Conservation (phyloP, 2,797 vertebrate genomes). For the Arremon aurantiirostris region DNA sequence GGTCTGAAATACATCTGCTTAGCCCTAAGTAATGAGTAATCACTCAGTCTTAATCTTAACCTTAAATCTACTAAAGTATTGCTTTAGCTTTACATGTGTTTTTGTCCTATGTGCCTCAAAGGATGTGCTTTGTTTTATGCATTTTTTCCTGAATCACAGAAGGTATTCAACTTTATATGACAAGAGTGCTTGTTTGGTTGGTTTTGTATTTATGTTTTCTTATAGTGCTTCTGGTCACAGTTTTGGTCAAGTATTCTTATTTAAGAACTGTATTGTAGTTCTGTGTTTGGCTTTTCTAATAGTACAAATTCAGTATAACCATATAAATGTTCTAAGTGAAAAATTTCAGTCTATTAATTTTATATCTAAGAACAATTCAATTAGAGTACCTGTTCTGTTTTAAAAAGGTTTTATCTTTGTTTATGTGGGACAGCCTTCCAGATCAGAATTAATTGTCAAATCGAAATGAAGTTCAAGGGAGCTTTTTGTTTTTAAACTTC, state of each 20-base stretch:
- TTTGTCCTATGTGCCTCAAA: background rate
- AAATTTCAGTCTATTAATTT: background rate
- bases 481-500: background rate
- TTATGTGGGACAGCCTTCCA: background rate
- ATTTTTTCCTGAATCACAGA: background rate
- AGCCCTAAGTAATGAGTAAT: background rate
- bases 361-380: background rate
- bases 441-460: background rate
- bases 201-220: background rate
- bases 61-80: background rate
- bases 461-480: background rate
- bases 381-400: background rate
- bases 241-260: background rate
- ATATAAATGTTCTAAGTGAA: background rate
- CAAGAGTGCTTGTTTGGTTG: background rate
- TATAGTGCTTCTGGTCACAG: background rate
- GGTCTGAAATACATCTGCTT: background rate
- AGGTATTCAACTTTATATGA: background rate
- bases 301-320: background rate
- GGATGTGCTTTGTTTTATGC: background rate
- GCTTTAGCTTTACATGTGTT: background rate
- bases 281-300: background rate
- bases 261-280: background rate
- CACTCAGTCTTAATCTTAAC: background rate
- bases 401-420: background rate